A percentile compares a stretch with the other conserved stretches of the same genome.
These are phyloP conservation scores for Bactericera cockerelli DNA, from an alignment of 1,140 invertebrate species.

Conservation along the genomic window DNA sequence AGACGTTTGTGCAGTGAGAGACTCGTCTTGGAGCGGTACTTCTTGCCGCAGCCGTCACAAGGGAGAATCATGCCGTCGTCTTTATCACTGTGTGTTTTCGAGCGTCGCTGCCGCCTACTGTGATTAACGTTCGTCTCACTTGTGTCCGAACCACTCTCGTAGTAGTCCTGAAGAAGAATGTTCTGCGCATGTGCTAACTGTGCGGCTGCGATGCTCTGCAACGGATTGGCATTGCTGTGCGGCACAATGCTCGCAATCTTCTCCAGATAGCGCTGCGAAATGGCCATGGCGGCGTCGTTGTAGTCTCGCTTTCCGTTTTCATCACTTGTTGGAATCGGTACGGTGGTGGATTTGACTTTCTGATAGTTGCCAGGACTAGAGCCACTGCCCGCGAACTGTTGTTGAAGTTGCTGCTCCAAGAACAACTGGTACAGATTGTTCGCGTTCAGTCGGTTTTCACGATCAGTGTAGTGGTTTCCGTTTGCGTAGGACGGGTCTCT, in stretches of 20 bases:
- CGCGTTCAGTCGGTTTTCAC: too few relatives aligned
- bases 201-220: background rate
- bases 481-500: too few relatives aligned
- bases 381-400: background rate
- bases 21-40: slow-evolving; percentile 33
- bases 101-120: background rate
- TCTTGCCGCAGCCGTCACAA: slow-evolving; percentile 30
- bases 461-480: too few relatives aligned
- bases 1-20: slow-evolving; percentile 35
- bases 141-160: slow-evolving; percentile 1
- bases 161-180: background rate
- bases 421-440: too few relatives aligned
- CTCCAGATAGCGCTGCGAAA: slow-evolving; percentile 19
- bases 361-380: background rate
- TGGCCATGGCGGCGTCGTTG: slow-evolving; percentile 16
- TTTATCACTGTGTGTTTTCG: slow-evolving; percentile 12
- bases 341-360: background rate
- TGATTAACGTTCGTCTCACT: background rate
- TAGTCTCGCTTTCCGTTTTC: background rate
- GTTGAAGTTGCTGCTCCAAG: background rate
- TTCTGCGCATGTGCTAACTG: background rate
- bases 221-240: background rate
- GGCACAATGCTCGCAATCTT: slow-evolving; percentile 2
- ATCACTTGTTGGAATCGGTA: background rate
- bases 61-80: slow-evolving; percentile 20